Evolutionary conservation across 2,797 vertebrate species (phyloP).

Genomic region (Poecile montanus): DNA sequence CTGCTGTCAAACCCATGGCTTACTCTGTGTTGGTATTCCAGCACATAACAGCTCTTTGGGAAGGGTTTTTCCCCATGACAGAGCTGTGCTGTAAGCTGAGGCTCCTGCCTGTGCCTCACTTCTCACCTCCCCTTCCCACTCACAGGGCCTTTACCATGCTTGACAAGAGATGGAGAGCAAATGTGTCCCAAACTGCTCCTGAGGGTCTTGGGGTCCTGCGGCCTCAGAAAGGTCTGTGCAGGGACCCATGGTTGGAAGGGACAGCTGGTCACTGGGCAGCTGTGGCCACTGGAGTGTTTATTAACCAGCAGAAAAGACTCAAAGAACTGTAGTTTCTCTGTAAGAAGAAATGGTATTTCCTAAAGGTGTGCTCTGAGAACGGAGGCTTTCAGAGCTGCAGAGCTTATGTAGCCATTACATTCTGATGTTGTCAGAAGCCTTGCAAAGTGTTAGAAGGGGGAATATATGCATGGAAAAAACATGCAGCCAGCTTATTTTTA

Average conservation of each 20-base stretch:
- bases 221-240: background rate
- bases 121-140: background rate
- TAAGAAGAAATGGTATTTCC: background rate
- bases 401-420: background rate
- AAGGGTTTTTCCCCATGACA: background rate
- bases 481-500: background rate
- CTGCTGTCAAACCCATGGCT: background rate
- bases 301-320: background rate
- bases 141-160: background rate
- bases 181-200: background rate
- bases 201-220: background rate
- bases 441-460: background rate
- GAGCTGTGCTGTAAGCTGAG: background rate
- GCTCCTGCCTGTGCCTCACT: background rate
- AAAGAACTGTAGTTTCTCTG: background rate
- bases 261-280: background rate
- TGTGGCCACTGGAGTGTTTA: background rate
- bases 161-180: background rate
- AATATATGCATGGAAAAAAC: background rate
- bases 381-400: background rate
- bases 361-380: background rate
- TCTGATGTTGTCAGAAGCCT: background rate
- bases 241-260: background rate
- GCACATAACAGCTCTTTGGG: background rate
- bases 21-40: background rate